These are phyloP conservation scores for Neolamprologus falcicula DNA, from an alignment of 2,113 vertebrate species.

Conservation along the genomic window DNA sequence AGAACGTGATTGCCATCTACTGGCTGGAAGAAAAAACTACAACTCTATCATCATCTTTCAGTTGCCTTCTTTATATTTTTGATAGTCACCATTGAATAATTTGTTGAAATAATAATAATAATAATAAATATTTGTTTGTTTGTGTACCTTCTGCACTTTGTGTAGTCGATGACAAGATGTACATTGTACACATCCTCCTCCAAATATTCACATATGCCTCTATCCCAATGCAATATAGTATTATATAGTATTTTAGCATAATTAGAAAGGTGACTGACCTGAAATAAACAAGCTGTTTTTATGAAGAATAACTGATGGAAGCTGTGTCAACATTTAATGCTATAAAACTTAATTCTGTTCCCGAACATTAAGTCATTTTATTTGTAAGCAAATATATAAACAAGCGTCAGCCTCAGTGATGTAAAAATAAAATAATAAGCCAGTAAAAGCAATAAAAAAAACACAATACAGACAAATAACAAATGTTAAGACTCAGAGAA, in stretches of 20 bases:
- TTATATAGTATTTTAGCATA: not conserved
- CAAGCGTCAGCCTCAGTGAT: rapidly evolving
- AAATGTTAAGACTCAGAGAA: not conserved
- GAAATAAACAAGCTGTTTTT: not conserved
- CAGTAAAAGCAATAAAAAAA: not conserved
- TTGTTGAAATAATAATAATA: not conserved
- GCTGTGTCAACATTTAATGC: rapidly evolving
- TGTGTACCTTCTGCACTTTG: not conserved
- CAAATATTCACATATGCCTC: not conserved
- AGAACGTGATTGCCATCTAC: not conserved
- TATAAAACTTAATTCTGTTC: rapidly evolving
- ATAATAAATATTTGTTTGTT: not conserved
- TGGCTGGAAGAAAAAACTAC: not conserved
- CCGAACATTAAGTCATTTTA: not conserved
- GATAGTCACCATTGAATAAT: not conserved
- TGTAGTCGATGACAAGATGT: not conserved
- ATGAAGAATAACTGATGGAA: not conserved
- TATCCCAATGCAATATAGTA: not conserved
- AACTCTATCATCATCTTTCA: rapidly evolving
- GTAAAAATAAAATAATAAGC: not conserved
- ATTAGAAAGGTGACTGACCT: not conserved
- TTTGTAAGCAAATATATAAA: not conserved
- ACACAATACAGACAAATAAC: not conserved
- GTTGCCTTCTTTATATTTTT: not conserved
- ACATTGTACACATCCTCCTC: rapidly evolving